Base-by-base conservation (phyloP, 2,888 invertebrate genomes). In the Petrophora chlorosata region DNA sequence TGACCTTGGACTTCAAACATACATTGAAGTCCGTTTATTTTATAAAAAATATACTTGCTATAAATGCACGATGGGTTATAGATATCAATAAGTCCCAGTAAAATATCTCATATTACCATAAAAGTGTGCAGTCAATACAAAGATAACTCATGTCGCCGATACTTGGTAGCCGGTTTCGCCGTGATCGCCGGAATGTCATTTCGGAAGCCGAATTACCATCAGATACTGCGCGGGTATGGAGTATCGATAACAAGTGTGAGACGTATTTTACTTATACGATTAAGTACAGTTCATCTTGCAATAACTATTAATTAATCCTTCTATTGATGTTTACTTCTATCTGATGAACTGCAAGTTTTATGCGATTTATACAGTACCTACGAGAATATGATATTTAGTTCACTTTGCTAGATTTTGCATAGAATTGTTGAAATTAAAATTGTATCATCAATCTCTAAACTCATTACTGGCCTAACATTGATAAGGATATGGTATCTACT, bases 171-270 rank as follows among this genome's bases (percentile, higher is more conserved):
- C 36, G 48, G 48, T 50, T 48, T 29, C 16, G 36, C 29, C 15
- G 43, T 34, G 43, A 39, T 43, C 39, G 15, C 30, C 16, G 36
- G 51, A 46, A 51, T 51, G 46, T 39, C 41, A 51, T 45, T 51
- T 51, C 51, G 42, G 51, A 38, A 46, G 51, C 51, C 39, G 39
- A 39, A 50, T 30, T 50, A 44, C 43, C 49, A 50, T 50, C 49
- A 13, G 43, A 50, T 50, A 49, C 14, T 13, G 47, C 5, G 17
- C 19, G 15, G 25, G 48, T 43, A 43, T 43, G 43, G 43, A 43
- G 33, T 34, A 49, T 42, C 17, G 17, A 13, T 26, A 4, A 9
- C 25, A 3, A 9, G n/a, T 34, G 4, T 28, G 15, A 10, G 9
- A 15, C 19, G 32, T n/a, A 26, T 32, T 23, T 45, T 33, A 17